Conservation (phyloP, 37 sponge, comb jelly and placozoan species). For the Aphrocallistes beatrix region DNA sequence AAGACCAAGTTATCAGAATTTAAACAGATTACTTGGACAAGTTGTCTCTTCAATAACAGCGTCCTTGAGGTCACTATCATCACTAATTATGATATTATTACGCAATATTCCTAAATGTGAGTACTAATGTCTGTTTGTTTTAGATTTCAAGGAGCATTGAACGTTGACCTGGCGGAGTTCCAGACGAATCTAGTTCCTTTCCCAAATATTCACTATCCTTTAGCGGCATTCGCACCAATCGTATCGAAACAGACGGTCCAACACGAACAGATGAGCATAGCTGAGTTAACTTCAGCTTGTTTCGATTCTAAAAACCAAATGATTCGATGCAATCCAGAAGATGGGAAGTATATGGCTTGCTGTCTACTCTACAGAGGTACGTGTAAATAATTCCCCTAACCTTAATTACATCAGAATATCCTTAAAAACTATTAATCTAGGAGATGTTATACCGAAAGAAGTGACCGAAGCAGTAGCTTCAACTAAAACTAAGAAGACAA, state of each 20-base stretch:
- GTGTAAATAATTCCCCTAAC: neutral
- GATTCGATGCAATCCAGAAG: neutral
- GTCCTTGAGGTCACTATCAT: neutral
- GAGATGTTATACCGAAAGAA: constrained; percentile 1
- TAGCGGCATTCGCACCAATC: constrained; percentile 1
- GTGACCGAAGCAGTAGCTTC: neutral
- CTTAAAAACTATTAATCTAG: neutral
- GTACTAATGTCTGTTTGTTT: neutral
- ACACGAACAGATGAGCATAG: neutral
- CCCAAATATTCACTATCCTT: neutral
- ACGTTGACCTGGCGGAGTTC: neutral
- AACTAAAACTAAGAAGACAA: neutral
- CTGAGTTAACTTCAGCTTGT: neutral
- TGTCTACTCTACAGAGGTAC: neutral
- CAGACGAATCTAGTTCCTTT: constrained; percentile 6
- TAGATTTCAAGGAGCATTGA: constrained; percentile 16
- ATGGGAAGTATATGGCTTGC: constrained; percentile 15
- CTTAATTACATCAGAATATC: neutral
- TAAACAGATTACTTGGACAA: constrained; percentile 1
- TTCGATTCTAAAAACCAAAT: constrained; percentile 1
- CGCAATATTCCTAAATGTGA: neutral
- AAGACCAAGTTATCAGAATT: neutral
- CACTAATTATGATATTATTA: neutral
- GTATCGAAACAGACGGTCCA: neutral
- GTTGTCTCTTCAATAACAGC: constrained; percentile 9